Percentiles rank a stretch among this genome's conserved stretches.
Evolutionary conservation across 2,888 invertebrate species (phyloP).

Genomic region (Dryadula phaetusa): DNA sequence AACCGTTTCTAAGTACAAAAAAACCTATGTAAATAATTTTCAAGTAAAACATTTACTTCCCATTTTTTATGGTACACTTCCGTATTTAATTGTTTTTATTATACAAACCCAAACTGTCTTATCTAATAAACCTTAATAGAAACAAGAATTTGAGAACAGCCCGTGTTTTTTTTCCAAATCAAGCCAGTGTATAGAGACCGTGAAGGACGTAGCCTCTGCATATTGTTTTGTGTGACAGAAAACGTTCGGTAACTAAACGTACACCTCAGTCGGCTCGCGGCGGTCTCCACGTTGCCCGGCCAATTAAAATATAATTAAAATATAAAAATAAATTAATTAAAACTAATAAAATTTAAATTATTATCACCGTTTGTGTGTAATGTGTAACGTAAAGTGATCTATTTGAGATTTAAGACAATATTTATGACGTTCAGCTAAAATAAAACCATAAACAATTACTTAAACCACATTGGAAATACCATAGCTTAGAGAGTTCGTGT

Average conservation of each 20-base stretch:
- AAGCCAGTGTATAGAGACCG: constrained; percentile 43
- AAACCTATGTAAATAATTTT: no score
- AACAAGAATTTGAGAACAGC: background rate
- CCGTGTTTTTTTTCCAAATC: background rate
- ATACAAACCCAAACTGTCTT: background rate
- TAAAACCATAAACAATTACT: background rate
- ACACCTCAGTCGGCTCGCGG: constrained; percentile 10
- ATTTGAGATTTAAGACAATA: no score
- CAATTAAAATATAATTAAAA: background rate
- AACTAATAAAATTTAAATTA: background rate
- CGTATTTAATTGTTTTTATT: constrained; percentile 12
- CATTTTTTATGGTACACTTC: no score
- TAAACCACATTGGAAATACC: no score
- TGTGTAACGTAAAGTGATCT: no score
- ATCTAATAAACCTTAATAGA: background rate
- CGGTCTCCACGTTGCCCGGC: background rate
- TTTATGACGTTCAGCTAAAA: constrained; percentile 47
- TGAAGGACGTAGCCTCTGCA: constrained; percentile 57
- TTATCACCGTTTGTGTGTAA: no score
- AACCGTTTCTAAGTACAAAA: no score
- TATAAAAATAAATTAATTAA: background rate
- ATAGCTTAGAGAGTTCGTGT: background rate
- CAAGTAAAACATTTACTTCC: constrained; percentile 20
- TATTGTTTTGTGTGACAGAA: constrained; percentile 23
- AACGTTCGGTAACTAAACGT: constrained; percentile 7